Base-by-base conservation (phyloP, 2,113 vertebrate genomes). In the Zosterops lateralis region DNA sequence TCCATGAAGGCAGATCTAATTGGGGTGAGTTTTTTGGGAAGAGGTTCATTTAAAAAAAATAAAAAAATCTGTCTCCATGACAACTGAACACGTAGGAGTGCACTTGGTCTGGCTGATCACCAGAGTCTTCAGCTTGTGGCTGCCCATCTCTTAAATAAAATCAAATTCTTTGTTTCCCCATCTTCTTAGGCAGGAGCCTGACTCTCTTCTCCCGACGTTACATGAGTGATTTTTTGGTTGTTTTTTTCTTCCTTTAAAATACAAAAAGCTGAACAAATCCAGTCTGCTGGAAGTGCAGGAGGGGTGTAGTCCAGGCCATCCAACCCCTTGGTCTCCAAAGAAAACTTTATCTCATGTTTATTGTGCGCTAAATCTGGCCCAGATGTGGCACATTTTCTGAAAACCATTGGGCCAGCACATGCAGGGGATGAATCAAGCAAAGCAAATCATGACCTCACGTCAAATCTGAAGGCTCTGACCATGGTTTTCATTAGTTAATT, bases 1-100 rank as follows among this genome's bases (percentile, higher is more conserved):
- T 90, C 78, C 71, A 62, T 40, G 93, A 71, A 93, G 51, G 91
- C 89, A 85, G 71, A 87, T 82, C 84, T 85, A 94, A 92, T 90
- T 95, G 93, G 89, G 75, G 60, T 62, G 93, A 86, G 84, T 92
- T 93, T 92, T 70, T 90, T 4, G 14, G 90, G 79, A 87, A 87
- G 38, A 88, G 44, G 42, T 92, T 95, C 75, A 58, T 85, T 3
- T 45, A 45, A 45, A 34, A 60, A 58, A 82, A 91, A 38, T 38
- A 38, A 42, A 64, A 61, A 6, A 7, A 38, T 54, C 54, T 70
- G 40, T 95, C 67, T 92, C 89, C 68, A 80, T 90, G 67, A 90
- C n/a, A 89, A 95, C 95, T 34, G 84, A 87, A 22, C 40, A 71
- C 0, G 0, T 18, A 58, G 78, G 67, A 65, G 65, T 48, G 60